phyloP scores from a whole-genome alignment of 1,140 invertebrate genomes.

The Hyles euphorbiae region DNA sequence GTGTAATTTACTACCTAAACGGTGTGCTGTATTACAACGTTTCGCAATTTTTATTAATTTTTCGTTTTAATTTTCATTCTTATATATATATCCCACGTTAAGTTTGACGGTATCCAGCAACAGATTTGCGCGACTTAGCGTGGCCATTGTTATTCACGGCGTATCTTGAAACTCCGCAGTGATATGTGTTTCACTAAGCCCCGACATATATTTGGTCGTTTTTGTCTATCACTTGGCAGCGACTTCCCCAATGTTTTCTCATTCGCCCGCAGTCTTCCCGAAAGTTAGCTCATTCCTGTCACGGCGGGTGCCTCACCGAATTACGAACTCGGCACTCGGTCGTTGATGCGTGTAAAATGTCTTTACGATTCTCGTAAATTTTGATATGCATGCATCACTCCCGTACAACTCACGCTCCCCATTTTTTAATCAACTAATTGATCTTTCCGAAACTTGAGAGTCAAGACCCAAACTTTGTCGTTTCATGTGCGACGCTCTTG shows the following conservation, averaged over 20 bases:
- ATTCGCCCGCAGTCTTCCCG: constrained; percentile 50
- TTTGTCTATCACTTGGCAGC: constrained; percentile 53
- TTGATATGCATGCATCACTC: constrained; percentile 31
- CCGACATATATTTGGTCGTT: constrained; percentile 49
- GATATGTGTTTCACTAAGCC: constrained; percentile 45
- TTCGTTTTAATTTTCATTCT: constrained; percentile 14
- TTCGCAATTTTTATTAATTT: too few relatives aligned
- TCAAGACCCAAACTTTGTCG: constrained; percentile 14
- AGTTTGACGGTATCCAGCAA: constrained; percentile 29
- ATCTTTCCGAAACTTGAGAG: constrained; percentile 58
- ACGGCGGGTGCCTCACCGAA: constrained; percentile 46
- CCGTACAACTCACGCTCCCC: constrained; percentile 4
- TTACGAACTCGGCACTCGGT: constrained; percentile 50
- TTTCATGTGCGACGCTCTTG: too few relatives aligned
- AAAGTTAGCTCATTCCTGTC: constrained; percentile 61
- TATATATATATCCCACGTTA: constrained; percentile 31
- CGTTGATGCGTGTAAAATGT: constrained; percentile 64
- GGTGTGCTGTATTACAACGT: too few relatives aligned
- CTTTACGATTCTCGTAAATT: constrained; percentile 51
- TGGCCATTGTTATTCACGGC: constrained; percentile 44
- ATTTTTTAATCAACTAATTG: constrained; percentile 55
- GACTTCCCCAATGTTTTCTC: constrained; percentile 64
- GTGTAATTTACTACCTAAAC: too few relatives aligned
- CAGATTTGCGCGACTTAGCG: constrained; percentile 36
- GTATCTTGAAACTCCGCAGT: constrained; percentile 43